These are phyloP conservation scores for Canis aureus DNA, from an alignment of 2,113 vertebrate species.

Conservation along the genomic window DNA sequence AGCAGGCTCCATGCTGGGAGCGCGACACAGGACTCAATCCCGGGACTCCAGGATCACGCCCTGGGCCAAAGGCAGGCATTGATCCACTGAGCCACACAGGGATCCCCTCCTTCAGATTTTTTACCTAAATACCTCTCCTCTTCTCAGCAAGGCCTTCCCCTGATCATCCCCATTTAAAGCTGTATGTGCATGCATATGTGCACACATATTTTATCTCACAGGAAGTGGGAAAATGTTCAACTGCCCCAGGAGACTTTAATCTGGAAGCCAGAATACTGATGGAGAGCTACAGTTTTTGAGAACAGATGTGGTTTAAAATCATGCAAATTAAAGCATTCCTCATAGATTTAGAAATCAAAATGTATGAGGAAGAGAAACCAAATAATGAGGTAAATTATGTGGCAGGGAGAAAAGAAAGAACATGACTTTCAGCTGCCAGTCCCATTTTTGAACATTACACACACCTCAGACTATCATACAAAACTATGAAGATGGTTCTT, in stretches of 20 bases:
- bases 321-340: slow-evolving; percentile 64
- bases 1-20: too few species aligned
- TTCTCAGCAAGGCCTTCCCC: background rate
- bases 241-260: background rate
- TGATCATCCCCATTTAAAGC: background rate
- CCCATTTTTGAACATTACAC: background rate
- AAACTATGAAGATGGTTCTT: background rate
- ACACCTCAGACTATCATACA: background rate
- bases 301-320: slow-evolving; percentile 68
- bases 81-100: too few species aligned
- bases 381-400: slow-evolving; percentile 49
- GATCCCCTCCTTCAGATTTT: background rate
- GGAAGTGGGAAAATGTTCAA: background rate
- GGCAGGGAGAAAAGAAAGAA: background rate
- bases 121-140: background rate
- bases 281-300: background rate
- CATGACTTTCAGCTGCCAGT: background rate
- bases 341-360: slow-evolving; percentile 58
- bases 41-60: too few species aligned
- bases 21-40: too few species aligned
- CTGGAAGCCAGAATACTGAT: slow-evolving; percentile 44
- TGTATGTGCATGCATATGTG: background rate
- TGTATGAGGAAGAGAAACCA: slow-evolving; percentile 41
- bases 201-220: background rate
- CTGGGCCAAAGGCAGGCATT: too few species aligned